A percentile compares a stretch with the other conserved stretches of the same genome.
These are phyloP conservation scores for Dinomys branickii DNA, from an alignment of 2,113 vertebrate genomes.

Conservation along the genomic window DNA sequence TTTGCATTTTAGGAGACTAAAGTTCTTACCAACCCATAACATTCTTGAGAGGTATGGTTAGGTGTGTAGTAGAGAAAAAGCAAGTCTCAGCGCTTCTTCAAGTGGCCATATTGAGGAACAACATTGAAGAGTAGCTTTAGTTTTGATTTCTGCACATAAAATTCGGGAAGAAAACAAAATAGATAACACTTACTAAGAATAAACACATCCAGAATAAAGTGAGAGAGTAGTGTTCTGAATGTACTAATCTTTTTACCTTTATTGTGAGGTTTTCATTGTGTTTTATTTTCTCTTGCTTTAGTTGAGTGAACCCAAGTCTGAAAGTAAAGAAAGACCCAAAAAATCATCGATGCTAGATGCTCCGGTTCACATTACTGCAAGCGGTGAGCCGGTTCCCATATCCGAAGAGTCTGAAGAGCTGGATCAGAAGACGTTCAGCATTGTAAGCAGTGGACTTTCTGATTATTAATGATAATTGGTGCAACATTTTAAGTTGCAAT, in stretches of 20 bases:
- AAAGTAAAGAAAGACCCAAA: conserved; percentile 92
- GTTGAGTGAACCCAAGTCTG: conserved; percentile 91
- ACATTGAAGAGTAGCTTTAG: conserved; percentile 18
- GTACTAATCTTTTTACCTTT: conserved; percentile 3
- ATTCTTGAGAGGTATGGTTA: conserved; percentile 43
- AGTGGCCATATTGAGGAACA: neutral
- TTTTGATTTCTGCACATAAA: conserved; percentile 30
- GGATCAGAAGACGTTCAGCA: conserved; percentile 98
- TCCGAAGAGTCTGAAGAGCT: conserved; percentile 97
- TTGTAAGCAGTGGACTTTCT: conserved; percentile 87
- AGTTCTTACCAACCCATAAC: neutral
- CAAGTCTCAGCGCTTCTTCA: conserved; percentile 4
- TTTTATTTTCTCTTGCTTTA: conserved; percentile 59
- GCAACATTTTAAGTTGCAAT: neutral
- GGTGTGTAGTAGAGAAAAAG: neutral
- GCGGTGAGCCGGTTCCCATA: conserved; percentile 91
- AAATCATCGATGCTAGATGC: conserved; percentile 87
- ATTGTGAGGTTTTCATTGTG: neutral
- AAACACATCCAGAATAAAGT: conserved; percentile 46
- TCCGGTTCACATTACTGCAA: conserved; percentile 93
- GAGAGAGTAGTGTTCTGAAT: neutral
- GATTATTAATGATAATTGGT: neutral
- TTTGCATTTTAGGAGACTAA: conserved; percentile 63
- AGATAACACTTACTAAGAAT: neutral
- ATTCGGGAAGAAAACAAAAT: neutral